Base-by-base conservation (phyloP, 2,797 vertebrate genomes). In the Sebastes iracundus region DNA sequence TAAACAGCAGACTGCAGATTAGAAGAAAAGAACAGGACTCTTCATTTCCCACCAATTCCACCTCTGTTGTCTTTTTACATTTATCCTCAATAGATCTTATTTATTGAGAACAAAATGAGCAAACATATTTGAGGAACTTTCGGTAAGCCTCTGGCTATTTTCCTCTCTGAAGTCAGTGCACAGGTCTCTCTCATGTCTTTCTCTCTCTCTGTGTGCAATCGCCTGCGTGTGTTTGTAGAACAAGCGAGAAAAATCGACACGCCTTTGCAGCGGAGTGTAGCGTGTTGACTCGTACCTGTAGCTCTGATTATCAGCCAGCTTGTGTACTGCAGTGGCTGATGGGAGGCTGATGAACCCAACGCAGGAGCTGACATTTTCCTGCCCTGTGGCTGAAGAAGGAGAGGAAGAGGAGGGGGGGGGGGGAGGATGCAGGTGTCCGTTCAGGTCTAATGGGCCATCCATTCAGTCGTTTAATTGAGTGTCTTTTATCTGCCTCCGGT, bases 391-490 rank as follows among this genome's bases (percentile, higher is more conserved):
- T 73, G 85, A 49, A 75, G 53, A 67, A 53, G 46, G 46, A 49
- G 46, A 20, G 7, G 42, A 20, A 7, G 75, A 42, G 62, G 16
- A 12, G 55, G 30, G 72, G 70, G 27, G 13, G 11, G 55, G 25
- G 77, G 72, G 28, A 27, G 23, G 52, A 28, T 87, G 83, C 89
- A 86, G 87, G 91, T 93, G 93, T 93, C 92, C 69, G 80, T 93
- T 93, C 83, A 77, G 88, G 88, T 92, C 88, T 92, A 94, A 94
- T 92, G 83, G 90, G 62, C 86, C 86, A 91, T 95, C 91, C 92
- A 87, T 93, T 94, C 91, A 90, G n/a, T 85, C 89, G 46, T 93
- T 94, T 93, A 94, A 94, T 94, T 94, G 90, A 94, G 91, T 92
- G 89, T 91, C 91, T 85, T 90, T 93, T 93, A 90, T 92, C 90